These are phyloP conservation scores for Polylopha cassiicola DNA, from an alignment of 2,888 invertebrate species.

Conservation along the genomic window DNA sequence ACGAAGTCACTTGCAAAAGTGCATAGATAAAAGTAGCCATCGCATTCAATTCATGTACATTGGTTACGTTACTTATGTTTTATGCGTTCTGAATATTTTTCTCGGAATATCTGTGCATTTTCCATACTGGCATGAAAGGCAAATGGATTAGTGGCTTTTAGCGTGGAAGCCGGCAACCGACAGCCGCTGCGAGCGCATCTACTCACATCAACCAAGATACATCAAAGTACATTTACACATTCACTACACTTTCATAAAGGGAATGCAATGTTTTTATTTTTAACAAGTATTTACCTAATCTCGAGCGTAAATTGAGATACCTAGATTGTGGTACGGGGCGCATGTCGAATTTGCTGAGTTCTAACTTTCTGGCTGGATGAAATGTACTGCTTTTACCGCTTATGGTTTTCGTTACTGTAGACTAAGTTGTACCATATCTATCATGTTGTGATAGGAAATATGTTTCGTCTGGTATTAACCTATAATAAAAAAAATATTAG, in stretches of 20 bases:
- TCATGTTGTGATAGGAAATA: too few species aligned
- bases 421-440: too few species aligned
- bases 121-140: constrained; percentile 46
- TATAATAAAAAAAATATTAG: too few species aligned
- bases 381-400: too few species aligned
- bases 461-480: too few species aligned
- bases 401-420: too few species aligned
- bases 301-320: too few species aligned
- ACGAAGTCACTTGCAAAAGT: background rate
- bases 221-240: constrained; percentile 15
- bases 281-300: too few species aligned
- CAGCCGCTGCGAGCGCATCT: constrained; percentile 14
- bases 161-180: constrained; percentile 27
- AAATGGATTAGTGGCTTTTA: constrained; percentile 66
- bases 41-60: constrained; percentile 33
- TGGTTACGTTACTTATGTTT: constrained; percentile 33
- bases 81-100: constrained; percentile 31
- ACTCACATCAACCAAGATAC: constrained; percentile 16
- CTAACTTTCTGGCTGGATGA: too few species aligned
- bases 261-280: too few species aligned
- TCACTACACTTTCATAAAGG: constrained; percentile 9
- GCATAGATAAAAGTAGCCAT: constrained; percentile 32
- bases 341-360: too few species aligned
- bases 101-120: constrained; percentile 35
- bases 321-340: too few species aligned